Conservation (phyloP, 2,113 vertebrate genomes). For the Sphaerodactylus townsendi region DNA sequence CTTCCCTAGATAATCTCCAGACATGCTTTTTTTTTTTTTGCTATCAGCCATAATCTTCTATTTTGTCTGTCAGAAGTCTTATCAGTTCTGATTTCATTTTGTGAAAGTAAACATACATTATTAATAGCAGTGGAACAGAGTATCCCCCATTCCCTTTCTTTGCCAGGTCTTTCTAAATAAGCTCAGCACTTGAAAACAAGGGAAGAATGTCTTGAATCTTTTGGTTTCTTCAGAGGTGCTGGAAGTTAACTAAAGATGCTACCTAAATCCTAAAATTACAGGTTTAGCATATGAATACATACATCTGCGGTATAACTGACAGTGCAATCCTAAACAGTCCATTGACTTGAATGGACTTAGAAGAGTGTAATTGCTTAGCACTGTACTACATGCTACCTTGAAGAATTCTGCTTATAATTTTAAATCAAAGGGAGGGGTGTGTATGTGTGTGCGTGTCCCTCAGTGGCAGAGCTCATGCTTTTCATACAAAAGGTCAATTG, state of each 20-base stretch:
- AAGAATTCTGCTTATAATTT: too few species aligned
- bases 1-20: background rate
- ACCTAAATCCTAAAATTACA: too few species aligned
- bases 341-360: too few species aligned
- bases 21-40: background rate
- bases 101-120: conserved; percentile 10
- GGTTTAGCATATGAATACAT: too few species aligned
- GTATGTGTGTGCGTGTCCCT: too few species aligned
- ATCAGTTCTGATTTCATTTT: conserved; percentile 11
- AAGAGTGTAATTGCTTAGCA: too few species aligned
- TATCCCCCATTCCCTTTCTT: background rate
- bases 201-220: background rate
- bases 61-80: background rate
- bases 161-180: background rate
- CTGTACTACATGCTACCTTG: too few species aligned
- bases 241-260: background rate
- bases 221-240: background rate
- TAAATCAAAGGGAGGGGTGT: too few species aligned
- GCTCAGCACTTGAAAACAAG: background rate
- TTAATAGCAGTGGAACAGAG: conserved; percentile 4
- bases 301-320: too few species aligned
- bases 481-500: too few species aligned
- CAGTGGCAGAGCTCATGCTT: too few species aligned
- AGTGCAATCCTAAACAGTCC: too few species aligned
- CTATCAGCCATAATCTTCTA: background rate